Evolutionary conservation across 2,797 vertebrate genomes (phyloP), one percentile per base, ranked within the genome.

Genomic region (Myotis vivesi): DNA sequence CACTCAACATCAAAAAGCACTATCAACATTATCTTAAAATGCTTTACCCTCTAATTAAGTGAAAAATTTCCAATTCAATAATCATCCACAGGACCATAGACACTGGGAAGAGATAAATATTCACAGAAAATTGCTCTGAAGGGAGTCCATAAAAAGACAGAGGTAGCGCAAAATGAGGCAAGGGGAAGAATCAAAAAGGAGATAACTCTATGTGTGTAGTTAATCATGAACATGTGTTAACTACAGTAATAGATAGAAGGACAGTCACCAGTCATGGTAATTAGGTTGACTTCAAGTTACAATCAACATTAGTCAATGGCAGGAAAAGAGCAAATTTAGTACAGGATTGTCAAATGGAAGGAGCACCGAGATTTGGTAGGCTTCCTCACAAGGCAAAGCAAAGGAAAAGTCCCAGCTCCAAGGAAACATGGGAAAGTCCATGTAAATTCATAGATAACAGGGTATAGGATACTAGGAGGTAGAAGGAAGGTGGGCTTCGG

Each of bases 21-120:
- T 91, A 57, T 80, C 90, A 76, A 64, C 20, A 82, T 73, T 10
- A 23, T 96, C 13, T 94, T 62, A 94, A 85, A 93, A 87, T 49
- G 3, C 8, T 86, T 79, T 92, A n/a, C 76, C 91, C 28, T 76
- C 30, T 46, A 92, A 13, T 66, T 82, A 92, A 92, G 62, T 80
- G 75, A 30, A 87, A 96, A 84, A 94, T 77, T 5, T 20, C 41
- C 7, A 79, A 28, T 33, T 92, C 71, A 94, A 28, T 82, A 28
- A 89, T 62, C 20, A 82, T 68, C 53, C 76, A 81, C 28, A 82
- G 44, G n/a, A 59, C 28, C 12, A 79, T 49, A 77, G 16, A 66
- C 17, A 6, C 22, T 91, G 41, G 44, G 17, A 44, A 87, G 55
- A 95, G 49, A 84, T 81, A 91, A 79, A 88, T 84, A 95, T 69